These are phyloP conservation scores for Plectus sambesii DNA, from an alignment of 1,140 invertebrate genomes.

Conservation along the genomic window DNA sequence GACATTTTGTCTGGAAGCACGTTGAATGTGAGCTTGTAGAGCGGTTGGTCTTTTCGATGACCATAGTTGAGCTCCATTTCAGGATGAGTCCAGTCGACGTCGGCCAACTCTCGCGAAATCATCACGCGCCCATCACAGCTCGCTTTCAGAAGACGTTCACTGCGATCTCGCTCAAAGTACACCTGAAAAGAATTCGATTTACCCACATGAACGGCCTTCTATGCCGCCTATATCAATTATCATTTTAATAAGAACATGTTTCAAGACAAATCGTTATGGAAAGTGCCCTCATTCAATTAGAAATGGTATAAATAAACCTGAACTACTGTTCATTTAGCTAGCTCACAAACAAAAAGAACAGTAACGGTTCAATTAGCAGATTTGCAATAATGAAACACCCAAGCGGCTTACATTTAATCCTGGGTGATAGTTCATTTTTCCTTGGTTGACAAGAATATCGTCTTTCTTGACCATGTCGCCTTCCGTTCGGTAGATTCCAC, in stretches of 20 bases:
- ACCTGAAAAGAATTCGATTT: conserved; percentile 31
- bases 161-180: conserved; percentile 25
- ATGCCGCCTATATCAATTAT: too few relatives aligned
- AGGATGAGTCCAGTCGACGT: background rate
- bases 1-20: background rate
- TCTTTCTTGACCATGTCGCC: conserved; percentile 34
- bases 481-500: conserved; percentile 37
- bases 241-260: too few relatives aligned
- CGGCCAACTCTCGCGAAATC: conserved; percentile 19
- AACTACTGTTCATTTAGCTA: too few relatives aligned
- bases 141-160: conserved; percentile 22
- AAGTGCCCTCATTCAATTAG: too few relatives aligned
- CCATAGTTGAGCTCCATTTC: background rate
- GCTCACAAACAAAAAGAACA: background rate
- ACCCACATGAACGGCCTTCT: too few relatives aligned
- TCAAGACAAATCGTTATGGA: too few relatives aligned
- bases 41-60: conserved; percentile 1
- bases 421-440: conserved; percentile 40
- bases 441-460: conserved; percentile 35
- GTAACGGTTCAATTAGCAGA: background rate
- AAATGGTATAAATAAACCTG: background rate
- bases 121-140: conserved; percentile 25
- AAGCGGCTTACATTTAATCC: conserved; percentile 35
- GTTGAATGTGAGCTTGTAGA: background rate
- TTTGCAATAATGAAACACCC: background rate